Base-by-base conservation (phyloP, 2,113 vertebrate species). In the Zootoca vivipara region DNA sequence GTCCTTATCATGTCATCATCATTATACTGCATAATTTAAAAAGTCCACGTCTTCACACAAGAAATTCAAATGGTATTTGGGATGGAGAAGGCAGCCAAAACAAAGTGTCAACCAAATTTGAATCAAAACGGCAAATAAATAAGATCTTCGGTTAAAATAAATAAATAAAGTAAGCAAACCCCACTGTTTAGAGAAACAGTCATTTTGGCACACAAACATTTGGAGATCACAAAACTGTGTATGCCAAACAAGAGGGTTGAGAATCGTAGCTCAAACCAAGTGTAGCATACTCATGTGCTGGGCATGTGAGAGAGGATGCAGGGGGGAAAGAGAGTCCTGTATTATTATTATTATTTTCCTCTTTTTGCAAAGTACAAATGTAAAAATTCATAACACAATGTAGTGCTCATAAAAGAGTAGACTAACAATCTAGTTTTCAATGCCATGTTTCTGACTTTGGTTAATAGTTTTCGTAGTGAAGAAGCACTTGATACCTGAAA, bases 381-480 rank as follows among this genome's bases (percentile, higher is more conserved):
- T 98, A 98, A 97, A 98, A 98, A 98, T 96, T 95, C n/a, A 4
- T 96, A 98, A 97, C 97, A 97, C 97, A 98, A 90, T 96, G 97
- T 97, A 65, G 98, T 96, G 95, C 97, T 93, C 97, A 95, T 94
- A 98, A 98, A 98, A 96, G 95, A 96, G 96, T 67, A 95, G 93
- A 94, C 92, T 91, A 94, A 96, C 93, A 95, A 95, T 97, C 95
- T 95, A 96, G 96, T 97, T 98, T 95, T 96, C 98, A 98, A 98
- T 97, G 97, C 97, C 97, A 93, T 96, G 92, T 96, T 97, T 97
- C 96, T 98, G 98, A 99, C 99, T 99, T 99, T 99, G 99, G 99
- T 99, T 98, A 98, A 96, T 98, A 98, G 96, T 96, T 97, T 98
- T 97, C 96, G 92, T 95, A 97, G 96, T 97, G 97, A 98, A 97